A percentile compares a stretch with the other conserved stretches of the same genome.
Conservation (phyloP, 2,113 vertebrate species). For the Takifugu bimaculatus region DNA sequence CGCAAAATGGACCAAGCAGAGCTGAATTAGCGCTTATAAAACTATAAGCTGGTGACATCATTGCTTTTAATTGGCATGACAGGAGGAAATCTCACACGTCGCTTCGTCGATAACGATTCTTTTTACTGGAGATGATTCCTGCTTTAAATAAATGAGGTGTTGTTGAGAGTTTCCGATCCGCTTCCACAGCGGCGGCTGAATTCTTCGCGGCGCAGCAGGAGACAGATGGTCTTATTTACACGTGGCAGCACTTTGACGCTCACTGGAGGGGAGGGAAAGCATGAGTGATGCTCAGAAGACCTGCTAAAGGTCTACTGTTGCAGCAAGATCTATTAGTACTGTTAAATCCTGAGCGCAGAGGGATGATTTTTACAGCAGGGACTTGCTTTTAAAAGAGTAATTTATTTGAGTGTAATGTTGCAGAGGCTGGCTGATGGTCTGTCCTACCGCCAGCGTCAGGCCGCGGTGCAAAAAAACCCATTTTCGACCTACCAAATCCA, state of each 20-base stretch:
- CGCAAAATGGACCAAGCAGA: no score
- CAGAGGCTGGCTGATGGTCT: no score
- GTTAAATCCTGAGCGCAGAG: not conserved
- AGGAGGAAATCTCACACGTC: not conserved
- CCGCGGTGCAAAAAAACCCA: not conserved
- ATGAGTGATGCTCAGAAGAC: conserved; percentile 4
- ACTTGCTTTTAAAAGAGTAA: not conserved
- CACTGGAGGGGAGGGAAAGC: conserved; percentile 9
- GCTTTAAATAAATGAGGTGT: not conserved
- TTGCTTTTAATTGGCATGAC: not conserved
- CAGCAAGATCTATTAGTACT: not conserved
- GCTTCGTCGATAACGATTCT: not conserved
- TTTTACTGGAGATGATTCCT: not conserved
- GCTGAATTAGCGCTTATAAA: not conserved
- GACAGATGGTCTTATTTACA: not conserved
- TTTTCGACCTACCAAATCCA: no score
- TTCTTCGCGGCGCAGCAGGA: not conserved
- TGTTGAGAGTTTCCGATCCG: not conserved
- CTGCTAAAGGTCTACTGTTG: not conserved
- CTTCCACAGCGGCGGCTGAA: no score
- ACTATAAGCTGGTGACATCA: not conserved
- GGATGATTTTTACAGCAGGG: not conserved
- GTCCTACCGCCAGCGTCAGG: no score
- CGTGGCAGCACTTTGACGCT: not conserved
- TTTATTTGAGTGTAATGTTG: not conserved